Percentiles rank a stretch among this genome's conserved stretches.
These are phyloP conservation scores for Eptesicus fuscus DNA, from an alignment of 2,113 vertebrate species.

Conservation along the genomic window DNA sequence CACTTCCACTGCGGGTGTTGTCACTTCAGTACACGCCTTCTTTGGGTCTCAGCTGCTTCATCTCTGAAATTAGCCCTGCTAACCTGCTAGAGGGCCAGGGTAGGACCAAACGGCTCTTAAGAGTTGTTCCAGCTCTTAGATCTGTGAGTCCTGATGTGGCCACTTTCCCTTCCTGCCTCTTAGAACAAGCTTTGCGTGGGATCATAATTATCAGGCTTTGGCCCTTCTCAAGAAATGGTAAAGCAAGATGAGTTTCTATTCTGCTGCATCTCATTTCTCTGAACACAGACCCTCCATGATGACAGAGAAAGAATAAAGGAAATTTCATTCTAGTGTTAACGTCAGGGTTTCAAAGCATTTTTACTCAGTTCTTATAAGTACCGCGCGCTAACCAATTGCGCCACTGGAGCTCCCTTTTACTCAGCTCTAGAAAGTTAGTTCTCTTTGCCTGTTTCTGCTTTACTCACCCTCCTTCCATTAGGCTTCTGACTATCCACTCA, in stretches of 20 bases:
- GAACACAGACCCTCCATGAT: neutral
- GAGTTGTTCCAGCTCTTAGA: neutral
- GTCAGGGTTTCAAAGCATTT: slow-evolving; percentile 32
- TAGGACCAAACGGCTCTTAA: neutral
- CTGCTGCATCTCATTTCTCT: slow-evolving; percentile 40
- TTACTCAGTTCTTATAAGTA: too few relatives aligned
- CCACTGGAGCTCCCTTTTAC: too few relatives aligned
- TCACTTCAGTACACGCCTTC: neutral
- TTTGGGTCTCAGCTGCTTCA: neutral
- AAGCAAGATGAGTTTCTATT: slow-evolving; percentile 41
- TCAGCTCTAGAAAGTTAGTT: slow-evolving; percentile 28
- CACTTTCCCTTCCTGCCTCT: neutral
- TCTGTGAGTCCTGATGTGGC: neutral
- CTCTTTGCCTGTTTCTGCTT: slow-evolving; percentile 31
- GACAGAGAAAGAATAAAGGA: slow-evolving; percentile 28
- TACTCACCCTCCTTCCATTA: neutral
- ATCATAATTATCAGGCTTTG: neutral
- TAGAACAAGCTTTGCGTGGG: neutral
- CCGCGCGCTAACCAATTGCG: too few relatives aligned
- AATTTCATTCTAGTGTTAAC: slow-evolving; percentile 31
- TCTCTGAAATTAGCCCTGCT: neutral
- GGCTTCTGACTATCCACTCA: neutral
- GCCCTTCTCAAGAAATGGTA: slow-evolving; percentile 15
- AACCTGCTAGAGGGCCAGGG: neutral
- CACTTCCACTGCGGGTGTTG: neutral